Base-by-base conservation (phyloP, 2,888 invertebrate species). In the Plusia festucae region DNA sequence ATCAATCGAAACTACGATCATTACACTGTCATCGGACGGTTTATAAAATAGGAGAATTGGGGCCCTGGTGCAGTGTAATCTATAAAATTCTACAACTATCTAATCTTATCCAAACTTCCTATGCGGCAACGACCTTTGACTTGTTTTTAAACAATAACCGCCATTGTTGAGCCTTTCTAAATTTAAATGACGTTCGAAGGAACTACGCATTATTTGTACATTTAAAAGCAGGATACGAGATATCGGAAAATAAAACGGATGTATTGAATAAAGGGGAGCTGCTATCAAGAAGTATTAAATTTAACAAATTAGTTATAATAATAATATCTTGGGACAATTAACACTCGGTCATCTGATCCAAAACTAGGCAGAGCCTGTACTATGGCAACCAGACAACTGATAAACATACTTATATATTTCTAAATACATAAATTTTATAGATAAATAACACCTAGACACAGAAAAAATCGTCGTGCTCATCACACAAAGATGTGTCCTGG, bases 161-260 rank as follows among this genome's bases (percentile, higher is more conserved):
- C 30, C 40, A 62, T 24, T 8, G 15, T 27, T 18, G 44, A 49
- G 74, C 73, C 69, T 65, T 77, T 71, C 57, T 74, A 78, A 75
- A 78, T 62, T 73, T 61, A 73, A 68, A 58, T 30, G n/a, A 46
- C 20, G 60, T 68, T 22, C 52, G 61, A 65, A 51, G 76, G 74
- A 78, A 76, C 69, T 69, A 60, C 68, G 64, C 73, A 73, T 79
- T 75, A 64, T 68, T 68, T 73, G 61, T 60, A 68, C 53, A 66
- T 46, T 44, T 78, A 73, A 78, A 70, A 52, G 52, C 74, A 70
- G 83, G 82, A 84, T 74, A 65, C 65, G 60, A 59, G 57, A 78
- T 78, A 76, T 75, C 73, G 66, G 68, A 61, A 70, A 71, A 69
- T 52, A 65, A 74, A 58, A 57, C 63, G 68, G 70, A 75, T 34